phyloP scores from a whole-genome alignment of 2,888 invertebrate genomes.

The Archips crataeganus region DNA sequence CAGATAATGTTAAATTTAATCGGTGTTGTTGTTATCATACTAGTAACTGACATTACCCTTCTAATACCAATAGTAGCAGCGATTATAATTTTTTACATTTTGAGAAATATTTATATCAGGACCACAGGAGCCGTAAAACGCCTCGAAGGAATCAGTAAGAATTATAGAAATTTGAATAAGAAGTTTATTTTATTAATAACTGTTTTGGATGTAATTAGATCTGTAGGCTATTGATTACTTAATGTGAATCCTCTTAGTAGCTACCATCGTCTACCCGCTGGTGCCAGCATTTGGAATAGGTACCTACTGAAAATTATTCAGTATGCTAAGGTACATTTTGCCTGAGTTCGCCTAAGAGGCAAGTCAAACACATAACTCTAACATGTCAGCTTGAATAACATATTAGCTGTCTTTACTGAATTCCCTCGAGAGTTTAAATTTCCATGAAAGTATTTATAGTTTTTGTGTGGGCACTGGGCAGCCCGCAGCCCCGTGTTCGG shows the following conservation, averaged over 20 bases:
- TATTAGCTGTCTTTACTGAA: no score
- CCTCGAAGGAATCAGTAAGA: constrained; percentile 88
- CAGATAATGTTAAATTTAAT: constrained; percentile 91
- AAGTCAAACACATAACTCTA: no score
- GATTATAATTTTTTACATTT: constrained; percentile 85
- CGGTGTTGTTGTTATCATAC: constrained; percentile 92
- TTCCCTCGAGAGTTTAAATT: no score
- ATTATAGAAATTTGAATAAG: not conserved
- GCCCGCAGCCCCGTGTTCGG: constrained; percentile 94
- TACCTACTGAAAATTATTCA: no score
- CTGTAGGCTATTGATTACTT: no score
- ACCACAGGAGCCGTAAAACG: constrained; percentile 90
- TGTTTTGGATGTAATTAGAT: not conserved
- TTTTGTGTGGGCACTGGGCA: constrained; percentile 58
- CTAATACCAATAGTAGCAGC: constrained; percentile 84
- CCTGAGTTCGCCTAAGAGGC: no score
- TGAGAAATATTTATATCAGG: constrained; percentile 88
- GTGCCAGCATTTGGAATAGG: no score
- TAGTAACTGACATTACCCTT: constrained; percentile 84
- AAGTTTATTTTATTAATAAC: not conserved
- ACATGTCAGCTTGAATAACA: no score
- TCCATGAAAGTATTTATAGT: not conserved
- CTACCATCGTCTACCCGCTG: no score
- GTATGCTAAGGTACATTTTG: no score
- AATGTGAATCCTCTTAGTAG: no score